Conservation (phyloP, 2,888 invertebrate genomes). For the Cantharis rufa region DNA sequence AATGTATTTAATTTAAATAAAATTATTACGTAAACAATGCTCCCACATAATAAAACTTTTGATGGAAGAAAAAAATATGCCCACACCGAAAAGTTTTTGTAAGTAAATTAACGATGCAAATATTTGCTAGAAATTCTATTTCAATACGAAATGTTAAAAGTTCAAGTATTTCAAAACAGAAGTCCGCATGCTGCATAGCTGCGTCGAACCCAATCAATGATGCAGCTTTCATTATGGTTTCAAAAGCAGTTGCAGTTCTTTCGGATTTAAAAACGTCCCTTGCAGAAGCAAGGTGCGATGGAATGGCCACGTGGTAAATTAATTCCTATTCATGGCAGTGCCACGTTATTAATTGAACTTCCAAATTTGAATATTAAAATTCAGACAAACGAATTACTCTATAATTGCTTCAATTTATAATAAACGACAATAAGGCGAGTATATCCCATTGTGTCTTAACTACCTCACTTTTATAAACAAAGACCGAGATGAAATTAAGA, state of each 20-base stretch:
- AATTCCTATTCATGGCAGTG: neutral
- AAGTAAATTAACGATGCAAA: neutral
- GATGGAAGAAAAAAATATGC: neutral
- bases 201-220: neutral
- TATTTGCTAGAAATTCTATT: neutral
- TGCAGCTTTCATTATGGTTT: neutral
- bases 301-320: neutral
- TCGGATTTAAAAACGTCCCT: too few species aligned
- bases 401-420: neutral
- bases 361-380: neutral
- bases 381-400: neutral
- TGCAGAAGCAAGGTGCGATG: too few species aligned
- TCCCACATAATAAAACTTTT: neutral
- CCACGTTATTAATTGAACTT: neutral
- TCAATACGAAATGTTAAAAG: neutral
- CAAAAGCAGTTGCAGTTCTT: neutral
- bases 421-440: neutral
- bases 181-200: neutral
- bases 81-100: neutral
- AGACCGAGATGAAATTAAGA: neutral
- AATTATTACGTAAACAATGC: neutral
- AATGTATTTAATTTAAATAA: neutral
- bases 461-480: neutral
- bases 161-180: neutral
- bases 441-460: neutral